Conservation (phyloP, 1,140 invertebrate genomes). For the Macrosteles quadrilineatus region DNA sequence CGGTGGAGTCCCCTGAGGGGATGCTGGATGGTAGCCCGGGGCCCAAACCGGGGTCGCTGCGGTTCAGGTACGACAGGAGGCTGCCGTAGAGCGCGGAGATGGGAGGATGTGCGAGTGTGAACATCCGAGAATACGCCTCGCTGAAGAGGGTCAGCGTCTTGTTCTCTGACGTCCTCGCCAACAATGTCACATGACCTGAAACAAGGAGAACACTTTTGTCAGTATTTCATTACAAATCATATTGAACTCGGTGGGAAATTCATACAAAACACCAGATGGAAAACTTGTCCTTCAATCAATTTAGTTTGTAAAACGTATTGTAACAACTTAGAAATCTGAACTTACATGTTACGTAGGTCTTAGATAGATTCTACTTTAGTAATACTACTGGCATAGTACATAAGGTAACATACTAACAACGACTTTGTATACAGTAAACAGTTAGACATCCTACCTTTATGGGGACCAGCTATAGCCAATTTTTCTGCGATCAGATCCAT, state of each 20-base stretch:
- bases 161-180: slow-evolving; percentile 75
- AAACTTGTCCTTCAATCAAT: background rate
- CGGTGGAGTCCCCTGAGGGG: slow-evolving; percentile 46
- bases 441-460: too few species aligned
- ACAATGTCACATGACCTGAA: slow-evolving; percentile 72
- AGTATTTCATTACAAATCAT: too few species aligned
- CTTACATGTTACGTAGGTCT: too few species aligned
- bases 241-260: background rate
- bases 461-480: too few species aligned
- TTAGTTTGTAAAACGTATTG: too few species aligned
- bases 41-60: slow-evolving; percentile 36
- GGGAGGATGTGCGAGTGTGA: slow-evolving; percentile 60
- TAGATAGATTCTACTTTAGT: too few species aligned
- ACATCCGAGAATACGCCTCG: slow-evolving; percentile 72
- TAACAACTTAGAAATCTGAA: too few species aligned
- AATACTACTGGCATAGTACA: too few species aligned
- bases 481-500: too few species aligned
- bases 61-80: slow-evolving; percentile 63
- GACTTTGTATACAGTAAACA: too few species aligned
- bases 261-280: background rate
- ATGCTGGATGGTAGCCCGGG: slow-evolving; percentile 44
- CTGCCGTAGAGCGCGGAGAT: slow-evolving; percentile 68
- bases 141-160: slow-evolving; percentile 73
- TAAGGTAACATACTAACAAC: too few species aligned
- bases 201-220: slow-evolving; percentile 48